phyloP scores from a whole-genome alignment of 1,140 invertebrate genomes.

The Colletes latitarsis region DNA sequence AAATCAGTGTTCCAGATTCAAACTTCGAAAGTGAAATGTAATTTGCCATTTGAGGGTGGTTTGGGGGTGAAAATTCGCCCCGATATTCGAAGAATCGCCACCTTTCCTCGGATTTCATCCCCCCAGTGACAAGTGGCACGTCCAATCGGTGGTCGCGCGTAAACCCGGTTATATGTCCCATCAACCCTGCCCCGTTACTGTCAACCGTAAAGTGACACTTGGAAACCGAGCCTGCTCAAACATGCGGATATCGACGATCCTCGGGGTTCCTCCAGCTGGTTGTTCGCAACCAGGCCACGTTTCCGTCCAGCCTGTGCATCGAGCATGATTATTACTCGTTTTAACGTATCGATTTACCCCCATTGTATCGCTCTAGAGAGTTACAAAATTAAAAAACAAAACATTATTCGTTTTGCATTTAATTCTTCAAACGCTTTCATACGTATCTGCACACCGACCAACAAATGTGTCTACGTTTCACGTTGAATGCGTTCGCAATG shows the following conservation, averaged over 20 bases:
- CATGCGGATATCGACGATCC: not conserved
- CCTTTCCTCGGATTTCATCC: not conserved
- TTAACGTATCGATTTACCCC: too few species aligned
- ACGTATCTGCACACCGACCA: too few species aligned
- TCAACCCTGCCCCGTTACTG: slow-evolving; percentile 3
- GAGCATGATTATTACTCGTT: slow-evolving; percentile 11
- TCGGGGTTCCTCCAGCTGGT: not conserved
- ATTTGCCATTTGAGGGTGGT: too few species aligned
- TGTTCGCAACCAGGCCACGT: slow-evolving; percentile 22
- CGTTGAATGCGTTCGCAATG: too few species aligned
- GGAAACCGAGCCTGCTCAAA: not conserved
- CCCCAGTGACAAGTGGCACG: not conserved
- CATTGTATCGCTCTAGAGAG: not conserved
- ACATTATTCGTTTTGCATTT: too few species aligned
- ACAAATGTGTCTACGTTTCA: too few species aligned
- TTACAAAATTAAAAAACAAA: too few species aligned
- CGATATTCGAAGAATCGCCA: too few species aligned
- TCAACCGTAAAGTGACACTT: slow-evolving; percentile 26
- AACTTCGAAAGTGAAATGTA: too few species aligned
- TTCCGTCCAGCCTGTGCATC: slow-evolving; percentile 1
- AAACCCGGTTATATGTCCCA: slow-evolving; percentile 23
- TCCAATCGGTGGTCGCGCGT: slow-evolving; percentile 10
- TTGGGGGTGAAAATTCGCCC: too few species aligned
- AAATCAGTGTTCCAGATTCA: too few species aligned
- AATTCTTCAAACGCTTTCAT: too few species aligned